Conservation (phyloP, 2,113 vertebrate genomes). For the Tiliqua scincoides region DNA sequence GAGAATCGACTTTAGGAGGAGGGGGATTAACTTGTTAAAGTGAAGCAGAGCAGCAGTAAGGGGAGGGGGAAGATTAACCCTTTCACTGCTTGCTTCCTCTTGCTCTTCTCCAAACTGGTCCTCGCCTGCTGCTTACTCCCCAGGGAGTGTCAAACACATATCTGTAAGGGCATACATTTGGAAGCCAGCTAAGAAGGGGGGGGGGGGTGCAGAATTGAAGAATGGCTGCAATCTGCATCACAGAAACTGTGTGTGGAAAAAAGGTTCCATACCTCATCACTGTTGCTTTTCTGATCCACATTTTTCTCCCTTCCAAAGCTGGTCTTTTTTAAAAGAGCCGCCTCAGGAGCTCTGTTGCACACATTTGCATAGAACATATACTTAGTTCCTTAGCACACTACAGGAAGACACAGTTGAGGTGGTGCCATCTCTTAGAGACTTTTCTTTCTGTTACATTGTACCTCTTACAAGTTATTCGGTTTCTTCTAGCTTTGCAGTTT, state of each 20-base stretch:
- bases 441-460: not conserved
- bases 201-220: too few relatives aligned
- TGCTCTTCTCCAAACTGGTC: too few relatives aligned
- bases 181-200: not conserved
- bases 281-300: not conserved
- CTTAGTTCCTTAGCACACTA: not conserved
- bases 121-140: too few relatives aligned
- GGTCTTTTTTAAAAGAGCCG: not conserved
- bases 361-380: not conserved
- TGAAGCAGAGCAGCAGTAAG: too few relatives aligned
- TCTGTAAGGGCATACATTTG: not conserved
- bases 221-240: not conserved
- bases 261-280: not conserved
- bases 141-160: too few relatives aligned
- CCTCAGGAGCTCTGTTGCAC: not conserved
- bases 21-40: too few relatives aligned
- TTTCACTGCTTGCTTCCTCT: not conserved
- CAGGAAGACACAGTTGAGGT: not conserved
- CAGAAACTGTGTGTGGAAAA: not conserved
- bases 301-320: not conserved
- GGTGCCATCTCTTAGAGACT: not conserved
- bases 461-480: not conserved
- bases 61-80: not conserved
- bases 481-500: not conserved
- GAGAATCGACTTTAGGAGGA: too few relatives aligned